Percentiles rank a stretch among this genome's conserved stretches.
These are phyloP conservation scores for Lymantria dispar DNA, from an alignment of 2,888 invertebrate species.

Conservation along the genomic window DNA sequence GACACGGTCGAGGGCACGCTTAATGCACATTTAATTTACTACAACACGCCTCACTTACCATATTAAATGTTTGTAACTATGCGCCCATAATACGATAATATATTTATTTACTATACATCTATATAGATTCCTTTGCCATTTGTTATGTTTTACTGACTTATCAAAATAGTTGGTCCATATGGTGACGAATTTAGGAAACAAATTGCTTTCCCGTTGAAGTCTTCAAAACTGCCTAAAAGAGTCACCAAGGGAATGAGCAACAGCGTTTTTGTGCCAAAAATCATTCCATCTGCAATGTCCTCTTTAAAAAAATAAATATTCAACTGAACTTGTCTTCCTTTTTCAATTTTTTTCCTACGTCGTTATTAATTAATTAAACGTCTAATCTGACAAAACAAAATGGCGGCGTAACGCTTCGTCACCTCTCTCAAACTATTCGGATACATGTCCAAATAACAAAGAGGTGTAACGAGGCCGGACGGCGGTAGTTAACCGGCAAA, in stretches of 20 bases:
- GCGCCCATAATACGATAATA: not conserved
- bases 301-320: no score
- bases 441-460: conserved; percentile 65
- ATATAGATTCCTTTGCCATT: no score
- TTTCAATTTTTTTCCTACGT: conserved; percentile 5
- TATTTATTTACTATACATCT: not conserved
- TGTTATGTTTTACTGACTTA: no score
- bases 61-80: conserved; percentile 13
- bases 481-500: conserved; percentile 77
- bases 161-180: no score
- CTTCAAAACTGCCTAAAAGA: no score
- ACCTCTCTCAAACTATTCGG: conserved; percentile 34
- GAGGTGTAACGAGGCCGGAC: conserved; percentile 64
- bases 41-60: conserved; percentile 25
- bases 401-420: conserved; percentile 38
- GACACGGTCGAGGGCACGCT: conserved; percentile 23
- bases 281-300: no score
- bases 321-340: no score
- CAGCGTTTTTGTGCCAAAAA: no score
- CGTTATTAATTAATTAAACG: conserved; percentile 23
- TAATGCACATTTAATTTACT: conserved; percentile 38
- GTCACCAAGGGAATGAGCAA: no score
- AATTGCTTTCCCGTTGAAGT: no score
- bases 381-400: conserved; percentile 35
- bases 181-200: no score